Percentiles rank a stretch among this genome's conserved stretches.
These are phyloP conservation scores for Dyspetes luteomarginatus DNA, from an alignment of 2,888 invertebrate species.

Conservation along the genomic window DNA sequence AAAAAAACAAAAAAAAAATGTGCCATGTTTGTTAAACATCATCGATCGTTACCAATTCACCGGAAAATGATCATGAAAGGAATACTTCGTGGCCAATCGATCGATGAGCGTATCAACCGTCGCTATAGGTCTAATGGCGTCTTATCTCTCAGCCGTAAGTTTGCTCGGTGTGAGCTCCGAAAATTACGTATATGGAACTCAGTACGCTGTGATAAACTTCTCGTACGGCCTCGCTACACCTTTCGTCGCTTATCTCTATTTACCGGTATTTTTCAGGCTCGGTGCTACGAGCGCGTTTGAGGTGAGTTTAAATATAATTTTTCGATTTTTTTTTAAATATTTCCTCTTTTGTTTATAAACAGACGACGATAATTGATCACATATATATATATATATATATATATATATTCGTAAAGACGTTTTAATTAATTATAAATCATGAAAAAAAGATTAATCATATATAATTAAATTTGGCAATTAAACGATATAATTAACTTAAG, in stretches of 20 bases:
- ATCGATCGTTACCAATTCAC: not conserved
- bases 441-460: not conserved
- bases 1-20: not conserved
- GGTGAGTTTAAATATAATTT: constrained; percentile 81
- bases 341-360: no score
- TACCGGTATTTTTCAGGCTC: constrained; percentile 93
- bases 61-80: constrained; percentile 84
- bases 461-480: not conserved
- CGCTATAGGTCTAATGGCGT: constrained; percentile 94
- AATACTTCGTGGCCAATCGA: constrained; percentile 92
- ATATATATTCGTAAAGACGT: no score
- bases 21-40: not conserved
- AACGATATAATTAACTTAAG: not conserved
- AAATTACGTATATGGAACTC: constrained; percentile 93
- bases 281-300: constrained; percentile 94
- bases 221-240: constrained; percentile 92
- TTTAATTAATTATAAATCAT: not conserved
- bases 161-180: constrained; percentile 94
- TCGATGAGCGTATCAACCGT: constrained; percentile 92
- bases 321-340: no score
- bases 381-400: no score
- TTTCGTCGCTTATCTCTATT: constrained; percentile 89
- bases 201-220: constrained; percentile 92
- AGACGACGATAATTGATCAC: no score
- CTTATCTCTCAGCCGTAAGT: constrained; percentile 96